A percentile compares a stretch with the other conserved stretches of the same genome.
Conservation (phyloP, 37 sponge, comb jelly and placozoan genomes). For the Oscarella lobularis region DNA sequence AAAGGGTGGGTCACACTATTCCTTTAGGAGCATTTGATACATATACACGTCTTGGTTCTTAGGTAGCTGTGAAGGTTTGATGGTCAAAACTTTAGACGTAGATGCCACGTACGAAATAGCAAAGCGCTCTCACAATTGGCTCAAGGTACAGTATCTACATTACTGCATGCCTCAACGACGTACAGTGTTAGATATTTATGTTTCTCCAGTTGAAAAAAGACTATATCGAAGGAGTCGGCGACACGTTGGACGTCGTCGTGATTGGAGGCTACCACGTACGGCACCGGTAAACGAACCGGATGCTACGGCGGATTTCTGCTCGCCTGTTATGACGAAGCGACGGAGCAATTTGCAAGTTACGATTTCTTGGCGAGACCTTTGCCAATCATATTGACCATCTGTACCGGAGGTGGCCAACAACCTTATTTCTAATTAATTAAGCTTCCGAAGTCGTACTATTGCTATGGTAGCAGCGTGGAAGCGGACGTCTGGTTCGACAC, state of each 20-base stretch:
- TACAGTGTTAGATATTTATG: no score
- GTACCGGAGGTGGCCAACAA: no score
- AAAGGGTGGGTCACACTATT: no score
- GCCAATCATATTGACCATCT: no score
- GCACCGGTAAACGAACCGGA: conserved; percentile 91
- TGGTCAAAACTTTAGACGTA: conserved; percentile 92
- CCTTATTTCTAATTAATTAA: conserved; percentile 54
- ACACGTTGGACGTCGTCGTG: conserved; percentile 90
- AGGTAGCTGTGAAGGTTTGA: conserved; percentile 97
- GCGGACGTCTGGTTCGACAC: conserved; percentile 96
- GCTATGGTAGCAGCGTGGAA: conserved; percentile 29
- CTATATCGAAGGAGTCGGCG: conserved; percentile 94
- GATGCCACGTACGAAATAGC: conserved; percentile 97
- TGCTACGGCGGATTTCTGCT: conserved; percentile 90
- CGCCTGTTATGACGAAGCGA: conserved; percentile 90
- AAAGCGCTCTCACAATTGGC: conserved; percentile 93
- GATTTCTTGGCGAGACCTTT: no score
- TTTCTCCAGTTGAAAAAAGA: conserved; percentile 97
- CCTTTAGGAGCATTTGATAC: no score
- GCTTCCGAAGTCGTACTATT: conserved; percentile 74
- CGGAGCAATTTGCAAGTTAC: conserved; percentile 81
- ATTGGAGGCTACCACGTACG: conserved; percentile 90
- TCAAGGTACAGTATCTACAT: no score
- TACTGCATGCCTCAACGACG: no score
- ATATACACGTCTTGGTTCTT: no score